A percentile compares a stretch with the other conserved stretches of the same genome.
Conservation (phyloP, 2,113 vertebrate genomes). For the Thermophis baileyi region DNA sequence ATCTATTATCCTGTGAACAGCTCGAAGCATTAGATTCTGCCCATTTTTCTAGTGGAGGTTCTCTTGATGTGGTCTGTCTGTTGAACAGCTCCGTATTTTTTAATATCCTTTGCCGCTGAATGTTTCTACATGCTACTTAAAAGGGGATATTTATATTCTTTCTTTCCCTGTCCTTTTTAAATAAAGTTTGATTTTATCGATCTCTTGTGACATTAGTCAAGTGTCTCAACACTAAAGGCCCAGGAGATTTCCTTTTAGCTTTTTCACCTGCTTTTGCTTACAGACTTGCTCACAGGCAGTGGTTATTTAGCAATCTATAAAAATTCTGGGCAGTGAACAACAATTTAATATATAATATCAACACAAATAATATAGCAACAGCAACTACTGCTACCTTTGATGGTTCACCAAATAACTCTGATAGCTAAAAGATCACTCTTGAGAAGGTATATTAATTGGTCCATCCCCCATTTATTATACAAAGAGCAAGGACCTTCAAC, state of each 20-base stretch:
- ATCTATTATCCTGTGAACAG: background rate
- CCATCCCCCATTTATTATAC: background rate
- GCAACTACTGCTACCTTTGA: background rate
- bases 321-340: background rate
- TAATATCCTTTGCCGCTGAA: background rate
- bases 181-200: background rate
- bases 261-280: background rate
- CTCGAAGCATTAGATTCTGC: background rate
- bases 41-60: background rate
- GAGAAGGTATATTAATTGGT: background rate
- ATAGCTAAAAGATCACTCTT: background rate
- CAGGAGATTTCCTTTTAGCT: background rate
- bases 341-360: background rate
- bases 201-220: background rate
- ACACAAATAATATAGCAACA: background rate
- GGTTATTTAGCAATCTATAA: background rate
- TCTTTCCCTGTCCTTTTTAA: background rate
- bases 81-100: background rate
- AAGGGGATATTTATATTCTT: background rate
- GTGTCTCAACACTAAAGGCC: background rate
- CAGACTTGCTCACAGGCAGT: background rate
- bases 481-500: background rate
- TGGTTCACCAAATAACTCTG: background rate
- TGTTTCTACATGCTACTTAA: background rate
- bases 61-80: background rate